These are phyloP conservation scores for Psettodes erumei DNA, from an alignment of 2,113 vertebrate species.

Conservation along the genomic window DNA sequence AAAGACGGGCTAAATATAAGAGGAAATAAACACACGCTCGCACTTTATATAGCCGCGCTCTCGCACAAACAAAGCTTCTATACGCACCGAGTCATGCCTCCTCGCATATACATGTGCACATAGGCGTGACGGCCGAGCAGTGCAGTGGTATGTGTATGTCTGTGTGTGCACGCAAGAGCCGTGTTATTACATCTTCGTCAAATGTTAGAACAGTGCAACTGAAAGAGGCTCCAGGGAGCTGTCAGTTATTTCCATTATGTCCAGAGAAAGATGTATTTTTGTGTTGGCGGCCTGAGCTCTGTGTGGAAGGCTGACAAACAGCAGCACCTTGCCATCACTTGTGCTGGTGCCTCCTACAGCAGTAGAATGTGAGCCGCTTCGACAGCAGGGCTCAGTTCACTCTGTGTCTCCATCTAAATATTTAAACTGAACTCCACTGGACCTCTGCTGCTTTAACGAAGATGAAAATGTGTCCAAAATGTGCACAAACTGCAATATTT, in stretches of 20 bases:
- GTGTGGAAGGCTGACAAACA: not conserved
- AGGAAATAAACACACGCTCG: constrained; percentile 44
- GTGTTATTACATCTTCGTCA: constrained; percentile 32
- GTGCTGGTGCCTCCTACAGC: not conserved
- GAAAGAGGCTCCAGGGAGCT: constrained; percentile 2
- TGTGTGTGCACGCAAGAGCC: constrained; percentile 9
- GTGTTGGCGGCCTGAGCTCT: constrained; percentile 15
- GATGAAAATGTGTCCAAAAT: no score
- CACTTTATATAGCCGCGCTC: constrained; percentile 5
- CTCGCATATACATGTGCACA: constrained; percentile 29
- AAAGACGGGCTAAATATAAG: constrained; percentile 69
- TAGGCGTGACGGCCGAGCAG: constrained; percentile 30
- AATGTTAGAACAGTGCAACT: constrained; percentile 8
- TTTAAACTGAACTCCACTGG: not conserved
- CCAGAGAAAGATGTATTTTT: constrained; percentile 12
- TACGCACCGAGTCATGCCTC: constrained; percentile 32
- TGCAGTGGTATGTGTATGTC: constrained; percentile 39
- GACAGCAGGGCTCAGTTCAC: not conserved
- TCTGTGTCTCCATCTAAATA: not conserved
- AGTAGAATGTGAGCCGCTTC: not conserved
- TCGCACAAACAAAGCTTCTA: constrained; percentile 48
- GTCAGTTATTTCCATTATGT: constrained; percentile 44
- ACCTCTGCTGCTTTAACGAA: no score
- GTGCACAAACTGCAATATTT: no score
- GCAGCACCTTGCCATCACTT: constrained; percentile 1